Conservation (phyloP, 2,888 invertebrate genomes). For the Tenthredo scrophulariae region DNA sequence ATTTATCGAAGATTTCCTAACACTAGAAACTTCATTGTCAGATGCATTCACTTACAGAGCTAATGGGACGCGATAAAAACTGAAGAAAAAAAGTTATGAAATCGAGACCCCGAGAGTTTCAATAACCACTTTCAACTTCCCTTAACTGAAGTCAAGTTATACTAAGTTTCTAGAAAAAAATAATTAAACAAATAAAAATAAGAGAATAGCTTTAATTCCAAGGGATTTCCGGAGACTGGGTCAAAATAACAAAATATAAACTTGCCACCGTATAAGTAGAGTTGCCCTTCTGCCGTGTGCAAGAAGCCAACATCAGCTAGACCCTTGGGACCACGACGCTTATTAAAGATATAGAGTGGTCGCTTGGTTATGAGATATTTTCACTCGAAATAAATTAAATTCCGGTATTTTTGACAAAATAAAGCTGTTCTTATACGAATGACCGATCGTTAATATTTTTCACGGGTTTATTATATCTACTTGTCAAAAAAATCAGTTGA, state of each 20-base stretch:
- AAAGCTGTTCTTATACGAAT: background rate
- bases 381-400: background rate
- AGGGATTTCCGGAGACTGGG: background rate
- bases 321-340: background rate
- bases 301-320: background rate
- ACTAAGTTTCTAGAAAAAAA: background rate
- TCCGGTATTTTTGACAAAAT: background rate
- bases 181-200: background rate
- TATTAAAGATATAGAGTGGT: background rate
- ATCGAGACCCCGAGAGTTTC: background rate
- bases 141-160: background rate
- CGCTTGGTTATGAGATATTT: background rate
- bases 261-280: background rate
- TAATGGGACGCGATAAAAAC: background rate
- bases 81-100: background rate
- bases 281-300: background rate
- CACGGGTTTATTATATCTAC: background rate
- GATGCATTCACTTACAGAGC: background rate
- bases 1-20: background rate
- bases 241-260: constrained; percentile 13
- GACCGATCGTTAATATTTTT: background rate
- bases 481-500: background rate
- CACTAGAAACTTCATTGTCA: no score
- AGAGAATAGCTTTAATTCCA: background rate
- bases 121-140: background rate